Base-by-base conservation (phyloP, 2,888 invertebrate genomes). In the Andrena camellia region DNA sequence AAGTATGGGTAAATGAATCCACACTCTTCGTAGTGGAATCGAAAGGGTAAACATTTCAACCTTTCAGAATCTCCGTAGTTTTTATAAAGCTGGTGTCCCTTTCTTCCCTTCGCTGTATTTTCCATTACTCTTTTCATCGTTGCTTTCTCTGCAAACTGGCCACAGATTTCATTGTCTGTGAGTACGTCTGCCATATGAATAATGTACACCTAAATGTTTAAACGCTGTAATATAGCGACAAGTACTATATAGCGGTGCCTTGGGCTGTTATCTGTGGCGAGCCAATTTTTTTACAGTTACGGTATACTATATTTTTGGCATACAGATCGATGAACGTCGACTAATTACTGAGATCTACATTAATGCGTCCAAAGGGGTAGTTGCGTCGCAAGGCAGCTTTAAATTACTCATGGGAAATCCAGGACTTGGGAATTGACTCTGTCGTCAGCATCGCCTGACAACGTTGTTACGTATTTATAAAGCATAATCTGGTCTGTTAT, bases 11-110 rank as follows among this genome's bases (percentile, higher is more conserved):
- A 57, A 81, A 78, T 78, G 78, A 80, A 77, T 71, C 67, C 50
- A 62, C 74, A 59, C 60, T 64, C 20, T 42, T 63, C 48, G 13
- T n/a, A 48, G 60, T 54, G 50, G 54, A 50, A 84, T 86, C 70
- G 77, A 81, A 86, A 76, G 66, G 54, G 70, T 78, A 86, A 86
- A 86, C 72, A 73, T 69, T 81, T 77, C 42, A 62, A 77, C 69
- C 64, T 67, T 57, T 64, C 50, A 26, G 50, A 68, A 67, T 54
- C 60, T 68, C 26, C 31, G 50, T 42, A 69, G 57, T 35, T 54
- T 33, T 50, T 31, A 68, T 71, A 74, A 57, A 69, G 20, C 59
- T 23, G 29, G 50, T 33, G 59, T 76, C 54, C 33, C n/a, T 52
- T 10, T 64, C 57, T 42, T 63, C 31, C 29, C 50, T 48, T 31